A percentile compares a stretch with the other conserved stretches of the same genome.
These are phyloP conservation scores for Cosmia pyralina DNA, from an alignment of 2,888 invertebrate species.

Conservation along the genomic window DNA sequence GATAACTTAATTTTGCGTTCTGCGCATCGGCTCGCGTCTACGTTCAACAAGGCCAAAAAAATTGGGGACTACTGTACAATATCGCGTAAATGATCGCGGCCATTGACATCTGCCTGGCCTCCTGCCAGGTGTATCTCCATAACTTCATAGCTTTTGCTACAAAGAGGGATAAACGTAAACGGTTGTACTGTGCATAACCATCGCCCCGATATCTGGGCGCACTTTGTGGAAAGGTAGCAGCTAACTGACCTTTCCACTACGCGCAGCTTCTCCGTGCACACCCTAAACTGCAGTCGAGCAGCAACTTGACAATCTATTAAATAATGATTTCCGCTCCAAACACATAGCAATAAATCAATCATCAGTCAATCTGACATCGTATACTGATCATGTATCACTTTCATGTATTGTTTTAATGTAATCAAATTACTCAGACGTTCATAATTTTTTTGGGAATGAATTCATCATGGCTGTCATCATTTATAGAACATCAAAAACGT, in stretches of 20 bases:
- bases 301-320: background rate
- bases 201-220: background rate
- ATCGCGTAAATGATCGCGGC: constrained; percentile 16
- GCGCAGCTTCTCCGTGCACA: background rate
- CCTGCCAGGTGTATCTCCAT: constrained; percentile 13
- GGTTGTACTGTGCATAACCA: background rate
- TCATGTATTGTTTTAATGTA: background rate
- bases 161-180: constrained; percentile 3
- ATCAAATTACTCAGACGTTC: background rate
- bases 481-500: background rate
- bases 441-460: background rate
- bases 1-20: no score
- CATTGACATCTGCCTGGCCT: constrained; percentile 22
- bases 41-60: no score
- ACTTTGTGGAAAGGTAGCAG: background rate
- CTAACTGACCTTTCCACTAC: background rate
- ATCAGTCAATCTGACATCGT: background rate
- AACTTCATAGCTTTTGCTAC: background rate
- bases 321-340: background rate
- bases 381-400: background rate
- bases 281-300: background rate
- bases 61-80: background rate
- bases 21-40: no score
- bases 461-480: background rate
- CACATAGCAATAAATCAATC: background rate